Evolutionary conservation across 2,888 invertebrate genomes (phyloP), one percentile per base, ranked within the genome.

Genomic region (Polydrusus pterygomalis): DNA sequence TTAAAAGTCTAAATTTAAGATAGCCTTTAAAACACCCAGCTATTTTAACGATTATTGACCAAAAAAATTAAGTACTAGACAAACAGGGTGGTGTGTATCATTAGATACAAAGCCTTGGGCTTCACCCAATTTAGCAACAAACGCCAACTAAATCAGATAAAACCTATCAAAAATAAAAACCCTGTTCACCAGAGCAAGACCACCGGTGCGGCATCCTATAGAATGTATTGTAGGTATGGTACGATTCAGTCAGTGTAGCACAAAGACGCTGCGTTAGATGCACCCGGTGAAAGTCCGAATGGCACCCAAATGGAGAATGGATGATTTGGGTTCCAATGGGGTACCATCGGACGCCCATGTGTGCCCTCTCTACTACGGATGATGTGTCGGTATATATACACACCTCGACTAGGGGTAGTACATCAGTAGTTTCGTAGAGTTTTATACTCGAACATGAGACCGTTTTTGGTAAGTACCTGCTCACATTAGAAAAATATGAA

Each of bases 241-340:
- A 74, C 68, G 40, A 18, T 38, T 68, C 74, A 30, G 63, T 69
- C 49, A 17, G 49, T 40, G 30, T 17, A 51, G 18, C 17, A 20
- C 56, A 54, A 43, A 68, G 67, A 71, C 71, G 71, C 62, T 30
- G 15, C 49, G 43, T 62, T 38, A 71, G 72, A 76, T 76, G 77
- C 77, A 70, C 77, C 74, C 65, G 43, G 77, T 77, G 77, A 77
- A 77, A 77, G 77, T 77, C 63, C 49, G 17, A 68, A 77, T 70
- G 70, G 74, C 74, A 64, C 56, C 49, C 17, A 68, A 68, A 70
- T 63, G 62, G 77, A 73, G 77, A 77, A 65, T 69, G 76, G 70
- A 63, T 75, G 70, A 15, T 69, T 11, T 25, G 25, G 18, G 58
- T 25, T 54, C 54, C 64, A 45, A 64, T 65, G 77, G 77, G 70